phyloP scores from a whole-genome alignment of 2,888 invertebrate genomes.

The Heliconius ismenius region DNA sequence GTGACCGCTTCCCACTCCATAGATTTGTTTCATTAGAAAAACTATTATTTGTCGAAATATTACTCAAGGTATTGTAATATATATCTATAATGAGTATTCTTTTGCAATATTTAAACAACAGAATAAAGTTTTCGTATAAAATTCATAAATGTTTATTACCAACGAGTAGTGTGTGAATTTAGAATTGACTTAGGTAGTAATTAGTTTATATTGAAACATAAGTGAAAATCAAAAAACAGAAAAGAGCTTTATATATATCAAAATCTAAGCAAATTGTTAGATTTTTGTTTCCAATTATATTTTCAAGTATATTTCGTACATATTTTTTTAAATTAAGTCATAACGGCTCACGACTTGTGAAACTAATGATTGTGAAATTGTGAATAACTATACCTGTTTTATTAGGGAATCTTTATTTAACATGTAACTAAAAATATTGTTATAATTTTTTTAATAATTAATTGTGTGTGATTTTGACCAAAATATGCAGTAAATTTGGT shows the following conservation, averaged over 20 bases:
- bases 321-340: neutral
- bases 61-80: neutral
- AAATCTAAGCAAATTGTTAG: neutral
- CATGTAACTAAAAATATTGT: no score
- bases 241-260: neutral
- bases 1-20: constrained; percentile 60
- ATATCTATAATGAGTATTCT: constrained; percentile 6
- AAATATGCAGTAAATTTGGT: no score
- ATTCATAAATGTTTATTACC: constrained; percentile 9
- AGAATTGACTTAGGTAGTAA: constrained; percentile 13
- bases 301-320: no score
- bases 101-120: neutral
- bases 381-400: no score
- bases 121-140: neutral
- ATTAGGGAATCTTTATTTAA: no score
- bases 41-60: constrained; percentile 6
- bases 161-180: neutral
- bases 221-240: neutral
- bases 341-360: neutral
- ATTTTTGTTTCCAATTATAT: no score
- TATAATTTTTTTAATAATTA: no score
- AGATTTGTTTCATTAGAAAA: neutral
- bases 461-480: no score
- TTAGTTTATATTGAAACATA: neutral
- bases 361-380: no score